phyloP scores from a whole-genome alignment of 2,797 vertebrate species.

The Hemitrygon akajei region DNA sequence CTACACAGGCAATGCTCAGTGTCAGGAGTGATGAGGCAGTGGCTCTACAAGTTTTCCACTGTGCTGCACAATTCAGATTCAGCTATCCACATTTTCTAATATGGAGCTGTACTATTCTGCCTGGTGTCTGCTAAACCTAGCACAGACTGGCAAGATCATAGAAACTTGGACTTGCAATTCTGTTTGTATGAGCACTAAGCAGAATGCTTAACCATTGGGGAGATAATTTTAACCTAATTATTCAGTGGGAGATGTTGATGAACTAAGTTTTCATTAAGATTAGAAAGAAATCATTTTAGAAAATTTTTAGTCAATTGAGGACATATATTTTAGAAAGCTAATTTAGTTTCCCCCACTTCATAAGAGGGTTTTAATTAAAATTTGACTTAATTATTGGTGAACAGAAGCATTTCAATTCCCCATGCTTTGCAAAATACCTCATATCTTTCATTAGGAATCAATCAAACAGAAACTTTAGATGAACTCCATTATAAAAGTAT shows the following conservation, averaged over 20 bases:
- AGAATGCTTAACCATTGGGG: neutral
- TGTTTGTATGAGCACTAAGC: neutral
- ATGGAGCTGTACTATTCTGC: neutral
- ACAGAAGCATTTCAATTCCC: neutral
- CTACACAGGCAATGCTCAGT: no score
- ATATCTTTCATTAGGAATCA: neutral
- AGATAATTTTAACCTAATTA: neutral
- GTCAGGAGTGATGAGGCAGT: no score
- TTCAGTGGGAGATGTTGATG: neutral
- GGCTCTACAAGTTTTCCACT: no score
- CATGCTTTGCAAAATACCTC: neutral
- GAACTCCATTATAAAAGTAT: neutral
- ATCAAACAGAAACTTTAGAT: conserved; percentile 12
- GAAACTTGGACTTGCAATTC: neutral
- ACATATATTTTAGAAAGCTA: neutral
- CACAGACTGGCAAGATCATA: neutral
- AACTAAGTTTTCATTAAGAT: neutral
- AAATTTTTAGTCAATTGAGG: neutral
- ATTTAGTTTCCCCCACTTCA: neutral
- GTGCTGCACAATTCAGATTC: neutral
- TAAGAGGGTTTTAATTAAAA: neutral
- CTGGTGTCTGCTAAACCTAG: neutral
- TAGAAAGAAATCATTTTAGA: neutral
- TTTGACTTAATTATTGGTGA: conserved; percentile 17
- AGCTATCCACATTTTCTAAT: neutral